Base-by-base conservation (phyloP, 1,140 invertebrate species). In the Bombus vancouverensis region DNA sequence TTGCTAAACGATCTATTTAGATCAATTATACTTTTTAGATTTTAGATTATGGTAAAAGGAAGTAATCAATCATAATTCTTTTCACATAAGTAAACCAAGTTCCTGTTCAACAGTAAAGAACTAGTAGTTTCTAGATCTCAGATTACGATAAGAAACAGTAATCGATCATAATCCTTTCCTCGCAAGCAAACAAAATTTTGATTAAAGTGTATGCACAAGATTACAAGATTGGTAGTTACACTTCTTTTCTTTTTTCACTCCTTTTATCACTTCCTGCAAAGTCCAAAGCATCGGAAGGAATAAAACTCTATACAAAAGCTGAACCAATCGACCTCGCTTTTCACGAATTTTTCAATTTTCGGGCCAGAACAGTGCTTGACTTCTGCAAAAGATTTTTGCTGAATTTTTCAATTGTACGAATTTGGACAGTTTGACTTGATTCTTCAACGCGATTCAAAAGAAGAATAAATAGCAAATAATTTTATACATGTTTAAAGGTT, bases 141-240 rank as follows among this genome's bases (percentile, higher is more conserved):
- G n/a, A 32, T 66, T 66, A 66, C 15, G 65, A 62, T n/a, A 62
- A 62, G 59, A 66, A 32, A 66, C 32, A 3, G 65, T 18, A 66
- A 32, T 66, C 65, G 65, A 66, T 66, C 65, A 66, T 66, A 66
- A 66, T 66, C n/a, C n/a, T 32, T 66, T 66, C 15, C 32, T 66
- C n/a, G n/a, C 2, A 15, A 32, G n/a, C n/a, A 66, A 66, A 18
- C 32, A 66, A 32, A 18, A 66, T 66, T 66, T 32, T 8, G 62
- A 13, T 66, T 66, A 66, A 66, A 62, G 0, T n/a, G 59, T 62
- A 62, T n/a, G 59, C 12, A 62, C 3, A 62, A n/a, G 59, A 62
- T n/a, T n/a, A n/a, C 25, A 62, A 62, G 28, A 62, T 62, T n/a
- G 59, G 59, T 62, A n/a, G 28, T 62, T 62, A 28, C 10, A n/a